Evolutionary conservation across 2,113 vertebrate species (phyloP), one percentile per base, ranked within the genome.

Genomic region (Panthera leo): DNA sequence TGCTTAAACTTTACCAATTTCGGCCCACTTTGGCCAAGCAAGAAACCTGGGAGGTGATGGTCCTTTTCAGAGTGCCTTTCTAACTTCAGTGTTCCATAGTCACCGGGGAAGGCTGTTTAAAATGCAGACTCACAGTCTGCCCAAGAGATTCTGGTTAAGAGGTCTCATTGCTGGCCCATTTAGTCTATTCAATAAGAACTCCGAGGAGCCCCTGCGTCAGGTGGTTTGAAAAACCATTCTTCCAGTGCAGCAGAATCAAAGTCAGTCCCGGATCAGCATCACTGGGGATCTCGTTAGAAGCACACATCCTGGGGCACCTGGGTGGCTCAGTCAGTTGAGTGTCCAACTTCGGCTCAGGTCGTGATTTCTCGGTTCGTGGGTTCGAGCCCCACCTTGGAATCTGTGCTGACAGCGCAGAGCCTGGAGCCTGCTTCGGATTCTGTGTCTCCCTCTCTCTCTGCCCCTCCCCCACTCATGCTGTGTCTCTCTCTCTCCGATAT

Each of bases 211-310:
- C 42, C 53, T 79, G 53, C 19, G 29, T 31, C 63, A 10, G 12
- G 71, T 2, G 39, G 51, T 18, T 55, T 42, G 71, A 53, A n/a
- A n/a, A 21, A 71, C 34, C 86, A 16, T 48, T n/a, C 16, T 51
- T n/a, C 18, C 3, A 27, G 25, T 21, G 23, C 23, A 15, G 5
- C 18, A 1, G 53, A 3, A 5, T 19, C 27, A 3, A 8, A 31
- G 55, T 29, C 42, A 21, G 11, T 7, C 45, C 65, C 23, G 13
- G 53, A 11, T 68, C n/a, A 8, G 27, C 4, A 2, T 25, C 42
- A 9, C 16, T 51, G 25, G 76, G 67, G 21, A 68, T 34, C 45
- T 68, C 31, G 29, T 75, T 68, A 67, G 84, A 55, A 31, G 67
- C 55, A 23, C 16, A 10, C 0, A 7, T 31, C 36, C 51, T 61